Evolutionary conservation across 2,797 vertebrate genomes (phyloP), one percentile per base, ranked within the genome.

Genomic region (Hoplostethus atlanticus): DNA sequence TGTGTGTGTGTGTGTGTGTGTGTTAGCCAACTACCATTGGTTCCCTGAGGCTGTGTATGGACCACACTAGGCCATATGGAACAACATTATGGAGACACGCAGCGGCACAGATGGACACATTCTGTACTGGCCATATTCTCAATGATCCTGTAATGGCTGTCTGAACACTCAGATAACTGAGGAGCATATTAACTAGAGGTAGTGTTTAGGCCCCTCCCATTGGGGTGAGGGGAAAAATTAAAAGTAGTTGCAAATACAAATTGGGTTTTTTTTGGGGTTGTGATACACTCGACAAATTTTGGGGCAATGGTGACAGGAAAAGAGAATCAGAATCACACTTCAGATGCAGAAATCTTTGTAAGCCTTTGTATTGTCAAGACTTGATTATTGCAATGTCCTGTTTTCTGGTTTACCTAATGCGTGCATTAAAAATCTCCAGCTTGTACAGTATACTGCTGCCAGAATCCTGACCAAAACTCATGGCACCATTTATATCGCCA

Each of bases 101-200:
- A 80, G 77, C 44, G 68, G 87, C 88, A 83, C 89, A 93, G 92
- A 92, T 92, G 90, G 91, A 83, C 86, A 68, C 76, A 80, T 86
- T 89, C 83, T 81, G 85, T 80, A 60, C 71, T 36, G 57, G 81
- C 82, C 84, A 87, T 83, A 78, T 87, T 90, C 80, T 79, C 84
- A 73, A 65, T 71, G 76, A 91, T 88, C 77, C 81, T 79, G 76
- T 76, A 79, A 66, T 63, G 65, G 61, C 48, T 0, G 69, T 65
- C 71, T 73, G 36, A 85, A 66, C 79, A 40, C 64, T 78, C 59
- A 55, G 55, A 51, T 73, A 66, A 68, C 71, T 73, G 48, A 54
- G 64, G 48, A 68, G 71, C 57, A 54, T 38, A 52, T 78, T 72
- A 73, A 58, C 62, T 40, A 68, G 51, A 48, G 31, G 34, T 21